These are phyloP conservation scores for Ellobium chinense DNA, from an alignment of 2,888 invertebrate species.

Conservation along the genomic window DNA sequence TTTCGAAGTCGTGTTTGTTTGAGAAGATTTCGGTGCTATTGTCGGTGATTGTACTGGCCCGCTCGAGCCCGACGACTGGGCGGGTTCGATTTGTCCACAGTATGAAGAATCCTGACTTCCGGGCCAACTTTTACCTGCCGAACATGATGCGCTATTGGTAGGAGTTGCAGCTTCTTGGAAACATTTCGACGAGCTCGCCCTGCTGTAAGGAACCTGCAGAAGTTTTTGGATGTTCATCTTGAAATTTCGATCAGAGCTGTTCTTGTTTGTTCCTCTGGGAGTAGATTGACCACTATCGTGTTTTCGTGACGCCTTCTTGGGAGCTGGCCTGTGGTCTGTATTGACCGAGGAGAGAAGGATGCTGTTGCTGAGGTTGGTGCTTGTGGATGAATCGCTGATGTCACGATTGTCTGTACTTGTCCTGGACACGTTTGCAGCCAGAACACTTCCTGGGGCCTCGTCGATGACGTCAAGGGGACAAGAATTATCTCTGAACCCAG, in stretches of 20 bases:
- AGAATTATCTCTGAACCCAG: not conserved
- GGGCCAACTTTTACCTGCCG: not conserved
- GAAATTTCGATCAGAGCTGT: not conserved
- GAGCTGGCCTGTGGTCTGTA: not conserved
- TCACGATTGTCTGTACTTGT: not conserved
- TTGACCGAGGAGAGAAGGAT: not conserved
- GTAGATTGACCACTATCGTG: not conserved
- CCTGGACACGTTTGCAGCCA: not conserved
- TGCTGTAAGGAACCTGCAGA: slow-evolving; percentile 7
- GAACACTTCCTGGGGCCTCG: not conserved
- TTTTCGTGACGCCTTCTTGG: not conserved
- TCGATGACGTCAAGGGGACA: not conserved
- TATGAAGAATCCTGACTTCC: not conserved
- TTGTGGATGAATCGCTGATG: not conserved
- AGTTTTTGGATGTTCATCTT: slow-evolving; percentile 18
- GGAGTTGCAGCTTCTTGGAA: not conserved
- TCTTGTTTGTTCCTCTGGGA: not conserved
- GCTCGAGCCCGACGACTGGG: not conserved
- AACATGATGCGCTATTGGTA: not conserved
- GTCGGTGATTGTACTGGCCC: not conserved
- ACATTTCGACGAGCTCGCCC: not conserved
- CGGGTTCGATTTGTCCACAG: too few species aligned
- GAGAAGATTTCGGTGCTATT: not conserved
- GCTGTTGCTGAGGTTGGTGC: not conserved
- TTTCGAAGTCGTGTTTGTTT: not conserved